Evolutionary conservation across 1,140 invertebrate genomes (phyloP).

Genomic region (Idris sp.): DNA sequence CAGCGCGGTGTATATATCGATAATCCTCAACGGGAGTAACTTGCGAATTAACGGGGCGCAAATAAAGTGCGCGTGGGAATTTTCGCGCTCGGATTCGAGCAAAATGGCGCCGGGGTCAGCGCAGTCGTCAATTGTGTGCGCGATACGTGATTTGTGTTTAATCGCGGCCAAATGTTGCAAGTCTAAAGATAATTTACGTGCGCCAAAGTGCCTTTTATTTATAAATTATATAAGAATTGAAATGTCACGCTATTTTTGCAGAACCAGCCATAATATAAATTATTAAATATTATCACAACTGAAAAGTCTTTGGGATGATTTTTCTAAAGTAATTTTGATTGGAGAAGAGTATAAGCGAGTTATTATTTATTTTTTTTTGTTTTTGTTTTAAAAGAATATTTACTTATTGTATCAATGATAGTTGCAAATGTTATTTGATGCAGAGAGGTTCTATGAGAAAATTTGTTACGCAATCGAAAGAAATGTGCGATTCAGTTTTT

Average conservation of each 20-base stretch:
- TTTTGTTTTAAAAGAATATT: too few species aligned
- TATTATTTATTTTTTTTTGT: too few species aligned
- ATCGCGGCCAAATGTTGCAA: slow-evolving; percentile 53
- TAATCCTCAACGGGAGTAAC: slow-evolving; percentile 50
- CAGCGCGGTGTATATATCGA: slow-evolving; percentile 50
- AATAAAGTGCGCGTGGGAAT: slow-evolving; percentile 48
- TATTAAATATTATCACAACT: too few species aligned
- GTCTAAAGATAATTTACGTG: slow-evolving; percentile 49
- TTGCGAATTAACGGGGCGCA: slow-evolving; percentile 48
- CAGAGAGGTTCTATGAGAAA: slow-evolving; percentile 19
- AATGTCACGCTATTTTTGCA: slow-evolving; percentile 69
- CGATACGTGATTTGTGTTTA: slow-evolving; percentile 55
- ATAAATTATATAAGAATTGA: slow-evolving; percentile 61
- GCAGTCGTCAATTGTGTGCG: slow-evolving; percentile 49
- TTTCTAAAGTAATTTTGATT: too few species aligned
- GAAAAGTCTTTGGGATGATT: neutral
- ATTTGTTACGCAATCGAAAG: slow-evolving; percentile 18
- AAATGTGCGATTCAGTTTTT: slow-evolving; percentile 21
- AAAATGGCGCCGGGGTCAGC: slow-evolving; percentile 42
- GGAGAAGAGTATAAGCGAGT: too few species aligned
- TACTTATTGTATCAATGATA: too few species aligned
- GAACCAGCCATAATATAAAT: too few species aligned
- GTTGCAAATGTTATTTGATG: slow-evolving; percentile 11
- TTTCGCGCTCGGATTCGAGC: slow-evolving; percentile 43
- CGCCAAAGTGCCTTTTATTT: slow-evolving; percentile 27